Percentiles rank a stretch among this genome's conserved stretches.
Evolutionary conservation across 2,888 invertebrate genomes (phyloP).

Genomic region (Leptinotarsa peninsularis): DNA sequence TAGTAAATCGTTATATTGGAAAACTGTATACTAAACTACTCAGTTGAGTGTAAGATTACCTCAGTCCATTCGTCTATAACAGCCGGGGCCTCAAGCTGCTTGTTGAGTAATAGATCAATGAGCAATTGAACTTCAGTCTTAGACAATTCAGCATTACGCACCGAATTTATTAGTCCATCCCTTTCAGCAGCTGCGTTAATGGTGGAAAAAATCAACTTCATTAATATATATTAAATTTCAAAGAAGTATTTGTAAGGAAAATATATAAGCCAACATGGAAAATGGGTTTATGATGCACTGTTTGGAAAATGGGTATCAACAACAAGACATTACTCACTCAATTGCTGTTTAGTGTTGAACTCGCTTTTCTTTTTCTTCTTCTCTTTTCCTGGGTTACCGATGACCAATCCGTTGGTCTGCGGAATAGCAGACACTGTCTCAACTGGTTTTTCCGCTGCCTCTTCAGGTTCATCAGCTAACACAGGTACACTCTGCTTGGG

Average conservation of each 20-base stretch:
- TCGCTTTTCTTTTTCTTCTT: constrained; percentile 74
- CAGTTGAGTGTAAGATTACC: constrained; percentile 63
- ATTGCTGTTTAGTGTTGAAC: constrained; percentile 67
- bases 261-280: background rate
- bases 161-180: constrained; percentile 74
- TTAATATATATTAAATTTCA: constrained; percentile 4
- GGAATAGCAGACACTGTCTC: constrained; percentile 34
- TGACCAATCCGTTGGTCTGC: constrained; percentile 36
- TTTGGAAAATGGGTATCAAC: background rate
- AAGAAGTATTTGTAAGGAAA: background rate
- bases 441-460: constrained; percentile 38
- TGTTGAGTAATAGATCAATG: constrained; percentile 89
- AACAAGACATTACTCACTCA: constrained; percentile 64
- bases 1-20: constrained; percentile 5
- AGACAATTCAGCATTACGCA: constrained; percentile 84
- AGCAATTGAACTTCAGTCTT: constrained; percentile 90
- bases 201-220: constrained; percentile 27
- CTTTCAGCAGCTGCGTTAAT: constrained; percentile 72
- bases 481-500: constrained; percentile 9
- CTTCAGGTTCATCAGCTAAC: constrained; percentile 53
- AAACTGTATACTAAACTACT: background rate
- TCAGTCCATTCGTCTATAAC: constrained; percentile 88
- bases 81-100: constrained; percentile 82
- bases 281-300: background rate
- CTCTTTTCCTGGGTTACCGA: constrained; percentile 57